Base-by-base conservation (phyloP, 2,113 vertebrate species). In the Addax nasomaculatus region DNA sequence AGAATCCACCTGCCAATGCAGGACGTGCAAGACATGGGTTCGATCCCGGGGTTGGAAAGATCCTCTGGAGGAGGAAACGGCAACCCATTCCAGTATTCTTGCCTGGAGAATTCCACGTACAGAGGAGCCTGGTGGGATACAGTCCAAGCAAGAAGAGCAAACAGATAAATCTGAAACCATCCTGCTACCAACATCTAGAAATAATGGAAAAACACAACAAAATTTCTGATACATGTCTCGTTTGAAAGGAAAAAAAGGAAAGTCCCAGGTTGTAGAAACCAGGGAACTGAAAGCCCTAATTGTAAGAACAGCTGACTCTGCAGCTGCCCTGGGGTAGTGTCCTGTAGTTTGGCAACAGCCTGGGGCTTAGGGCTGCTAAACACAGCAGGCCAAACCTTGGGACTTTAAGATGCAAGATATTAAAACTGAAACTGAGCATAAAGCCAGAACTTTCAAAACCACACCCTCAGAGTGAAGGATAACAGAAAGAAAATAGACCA, bases 401-500 rank as follows among this genome's bases (percentile, higher is more conserved):
- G 11, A 43, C n/a, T 67, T n/a, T 30, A 30, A 33, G 76, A 92
- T 78, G 25, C 47, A 85, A 90, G 33, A 6, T 79, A 67, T 88
- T 60, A 78, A 53, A 93, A 73, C 49, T 83, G 30, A 96, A 96
- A 93, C 7, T 25, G 36, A 95, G 8, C 55, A 49, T 4, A n/a
- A 85, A 89, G 85, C 53, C 60, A 91, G 45, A 9, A 86, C 43
- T 51, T 90, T 97, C 49, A 90, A 96, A 93, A 49, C 27, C 36
- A 93, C 23, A 45, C 51, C 19, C 55, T 94, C 49, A 79, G 78
- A 91, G 39, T 33, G 85, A 92, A 97, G 33, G 5, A 90, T 39
- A 89, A 81, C 7, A 81, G 85, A 85, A 92, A 97, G 76, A 95
- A 98, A 97, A 96, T 29, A 93, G 76, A 81, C 49, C 17, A 81